Evolutionary conservation across 2,113 vertebrate species (phyloP).

Genomic region (Bolborhynchus lineola): DNA sequence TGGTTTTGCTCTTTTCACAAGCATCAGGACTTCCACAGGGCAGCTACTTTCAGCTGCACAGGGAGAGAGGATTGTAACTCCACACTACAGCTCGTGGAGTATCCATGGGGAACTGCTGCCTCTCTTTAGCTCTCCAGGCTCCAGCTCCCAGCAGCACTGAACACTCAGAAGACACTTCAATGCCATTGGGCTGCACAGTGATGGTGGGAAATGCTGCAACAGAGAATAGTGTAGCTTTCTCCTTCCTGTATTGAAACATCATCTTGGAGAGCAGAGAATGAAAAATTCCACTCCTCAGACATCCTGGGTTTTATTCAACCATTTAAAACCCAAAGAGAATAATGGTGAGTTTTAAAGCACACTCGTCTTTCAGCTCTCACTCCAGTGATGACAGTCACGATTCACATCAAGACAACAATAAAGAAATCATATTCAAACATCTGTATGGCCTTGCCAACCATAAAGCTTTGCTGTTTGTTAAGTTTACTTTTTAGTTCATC

Average conservation of each 20-base stretch:
- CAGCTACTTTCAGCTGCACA: fast-evolving
- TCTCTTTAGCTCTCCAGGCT: background rate
- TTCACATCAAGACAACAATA: background rate
- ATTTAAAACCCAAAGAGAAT: background rate
- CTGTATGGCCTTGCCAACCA: background rate
- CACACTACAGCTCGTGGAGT: fast-evolving
- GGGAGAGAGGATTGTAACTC: background rate
- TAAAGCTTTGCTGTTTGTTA: background rate
- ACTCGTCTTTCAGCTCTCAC: background rate
- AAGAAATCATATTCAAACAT: background rate
- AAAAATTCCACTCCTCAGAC: background rate
- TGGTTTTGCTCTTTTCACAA: background rate
- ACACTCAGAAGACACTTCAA: fast-evolving
- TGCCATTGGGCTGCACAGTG: background rate
- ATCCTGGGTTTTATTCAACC: background rate
- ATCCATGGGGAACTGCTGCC: background rate
- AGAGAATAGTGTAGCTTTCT: background rate
- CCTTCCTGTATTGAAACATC: background rate
- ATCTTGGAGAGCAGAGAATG: background rate
- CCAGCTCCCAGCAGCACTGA: background rate
- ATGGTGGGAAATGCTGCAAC: background rate
- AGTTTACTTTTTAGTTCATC: background rate
- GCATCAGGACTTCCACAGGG: background rate
- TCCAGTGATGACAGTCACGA: background rate
- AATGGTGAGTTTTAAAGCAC: background rate